A percentile compares a stretch with the other conserved stretches of the same genome.
phyloP scores from a whole-genome alignment of 2,113 vertebrate species.

The Hemiprocne comata region DNA sequence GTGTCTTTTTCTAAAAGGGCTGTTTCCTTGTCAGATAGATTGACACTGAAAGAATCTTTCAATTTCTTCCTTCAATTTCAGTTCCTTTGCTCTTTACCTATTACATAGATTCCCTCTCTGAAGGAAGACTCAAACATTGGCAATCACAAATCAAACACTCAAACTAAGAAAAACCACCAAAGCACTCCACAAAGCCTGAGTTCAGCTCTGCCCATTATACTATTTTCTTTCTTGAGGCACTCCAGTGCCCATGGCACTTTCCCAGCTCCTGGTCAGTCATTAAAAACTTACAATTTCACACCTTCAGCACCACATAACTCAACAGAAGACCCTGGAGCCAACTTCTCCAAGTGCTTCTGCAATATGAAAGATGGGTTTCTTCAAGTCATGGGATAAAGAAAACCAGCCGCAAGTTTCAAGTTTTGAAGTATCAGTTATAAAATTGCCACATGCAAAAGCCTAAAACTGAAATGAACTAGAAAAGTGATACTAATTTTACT shows the following conservation, averaged over 20 bases:
- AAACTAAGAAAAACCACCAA: accelerated
- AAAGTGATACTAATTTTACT: not conserved
- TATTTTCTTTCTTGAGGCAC: not conserved
- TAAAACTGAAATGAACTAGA: not conserved
- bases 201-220: accelerated
- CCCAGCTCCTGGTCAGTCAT: not conserved
- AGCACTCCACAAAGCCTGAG: accelerated
- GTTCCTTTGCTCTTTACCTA: not conserved
- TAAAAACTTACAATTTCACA: not conserved
- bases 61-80: not conserved
- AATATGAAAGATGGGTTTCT: not conserved
- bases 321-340: accelerated
- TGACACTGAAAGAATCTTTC: accelerated
- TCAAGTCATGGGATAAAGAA: not conserved
- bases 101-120: accelerated
- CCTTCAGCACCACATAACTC: not conserved
- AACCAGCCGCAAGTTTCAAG: not conserved
- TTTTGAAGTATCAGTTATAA: not conserved
- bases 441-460: not conserved
- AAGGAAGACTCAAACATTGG: not conserved
- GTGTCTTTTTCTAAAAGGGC: not conserved
- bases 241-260: accelerated
- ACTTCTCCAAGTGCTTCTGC: not conserved
- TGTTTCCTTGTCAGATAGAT: accelerated
- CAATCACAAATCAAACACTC: not conserved